Base-by-base conservation (phyloP, 2,113 vertebrate species). In the Glareola pratincola region DNA sequence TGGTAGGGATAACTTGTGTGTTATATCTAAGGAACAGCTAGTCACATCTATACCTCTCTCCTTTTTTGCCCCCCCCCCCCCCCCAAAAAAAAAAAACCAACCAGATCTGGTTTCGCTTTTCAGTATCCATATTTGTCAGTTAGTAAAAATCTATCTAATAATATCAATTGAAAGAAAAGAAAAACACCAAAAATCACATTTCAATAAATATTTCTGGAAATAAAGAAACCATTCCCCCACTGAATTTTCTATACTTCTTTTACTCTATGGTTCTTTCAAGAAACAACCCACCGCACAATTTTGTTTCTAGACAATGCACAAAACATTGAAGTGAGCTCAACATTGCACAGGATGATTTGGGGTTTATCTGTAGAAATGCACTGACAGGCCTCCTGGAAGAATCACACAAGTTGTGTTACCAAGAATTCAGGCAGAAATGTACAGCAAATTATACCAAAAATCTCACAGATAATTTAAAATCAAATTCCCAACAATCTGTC, bases 1-100 rank as follows among this genome's bases (percentile, higher is more conserved):
- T 30, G 22, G 23, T 34, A 89, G 9, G 10, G 3, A 7, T 71
- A 73, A 59, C 67, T 72, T 45, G 4, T 26, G 14, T 57, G 8
- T 84, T 84, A 53, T 20, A 89, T 9, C 39, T 53, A 63, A 86
- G 18, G 26, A 92, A 71, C 1, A 92, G 18, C 4, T 68, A 22
- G 62, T 56, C 23, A 83, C 41, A 27, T 34, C 18, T 57, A 17
- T 50, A 69, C 3, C 12, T 34, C 16, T 59, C 18, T 39, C 17
- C 30, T 19, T 47, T 23, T 60, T 78, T 68, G 11, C 4, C 8
- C 8, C 4, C 2, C 6, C 4, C 5, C 51, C 10, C 1, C 2
- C 34, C 34, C 32, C 30, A 10, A 56, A 56, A 56, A 39, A 18
- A 45, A 47, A 47, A 45, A 45, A 45, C 19, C 19, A 45, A 59